phyloP scores from a whole-genome alignment of 2,113 vertebrate genomes.

The Pithys albifrons region DNA sequence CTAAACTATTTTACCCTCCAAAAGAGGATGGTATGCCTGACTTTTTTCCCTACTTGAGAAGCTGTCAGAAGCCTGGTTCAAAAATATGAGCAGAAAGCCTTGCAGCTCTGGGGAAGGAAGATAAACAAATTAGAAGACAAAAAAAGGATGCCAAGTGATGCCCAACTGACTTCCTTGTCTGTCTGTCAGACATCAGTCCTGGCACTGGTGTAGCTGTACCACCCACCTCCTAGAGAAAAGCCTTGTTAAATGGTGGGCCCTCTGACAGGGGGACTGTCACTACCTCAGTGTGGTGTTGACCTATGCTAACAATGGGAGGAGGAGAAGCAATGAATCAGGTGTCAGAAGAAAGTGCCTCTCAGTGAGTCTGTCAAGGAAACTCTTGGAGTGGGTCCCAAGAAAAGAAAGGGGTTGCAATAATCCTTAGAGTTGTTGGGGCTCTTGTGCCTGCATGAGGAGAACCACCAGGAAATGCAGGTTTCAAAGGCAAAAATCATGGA shows the following conservation, averaged over 20 bases:
- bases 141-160: background rate
- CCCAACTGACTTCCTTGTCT: background rate
- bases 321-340: background rate
- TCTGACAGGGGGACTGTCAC: slow-evolving; percentile 23
- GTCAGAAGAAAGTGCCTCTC: background rate
- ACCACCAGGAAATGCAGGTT: fast-evolving
- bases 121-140: background rate
- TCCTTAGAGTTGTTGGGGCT: background rate
- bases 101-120: background rate
- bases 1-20: background rate
- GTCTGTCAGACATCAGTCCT: background rate
- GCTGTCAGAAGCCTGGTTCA: background rate
- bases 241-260: background rate
- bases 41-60: background rate
- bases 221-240: background rate
- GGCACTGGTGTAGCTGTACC: background rate
- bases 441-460: background rate
- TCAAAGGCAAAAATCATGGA: background rate
- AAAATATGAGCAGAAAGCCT: background rate
- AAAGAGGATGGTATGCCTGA: fast-evolving
- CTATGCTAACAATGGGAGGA: background rate
- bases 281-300: background rate
- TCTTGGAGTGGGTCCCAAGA: background rate
- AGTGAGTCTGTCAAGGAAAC: fast-evolving
- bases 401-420: background rate